phyloP scores from a whole-genome alignment of 2,888 invertebrate genomes.

The Agrotis ipsilon region DNA sequence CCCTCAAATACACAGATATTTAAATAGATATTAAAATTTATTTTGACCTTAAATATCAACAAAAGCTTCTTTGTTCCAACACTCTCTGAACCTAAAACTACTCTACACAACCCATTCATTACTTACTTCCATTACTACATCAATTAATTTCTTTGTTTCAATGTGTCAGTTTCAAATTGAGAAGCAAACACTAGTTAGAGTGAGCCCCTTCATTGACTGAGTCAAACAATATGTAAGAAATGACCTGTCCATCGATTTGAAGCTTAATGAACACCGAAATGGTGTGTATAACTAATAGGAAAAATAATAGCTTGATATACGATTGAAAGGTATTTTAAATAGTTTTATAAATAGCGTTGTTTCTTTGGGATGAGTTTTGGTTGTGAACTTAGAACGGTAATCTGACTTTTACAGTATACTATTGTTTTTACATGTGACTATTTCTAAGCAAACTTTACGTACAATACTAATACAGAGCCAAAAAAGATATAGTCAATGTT shows the following conservation, averaged over 20 bases:
- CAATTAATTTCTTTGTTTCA: constrained; percentile 90
- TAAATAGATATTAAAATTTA: background rate
- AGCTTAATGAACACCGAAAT: constrained; percentile 85
- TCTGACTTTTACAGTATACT: background rate
- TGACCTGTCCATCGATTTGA: constrained; percentile 82
- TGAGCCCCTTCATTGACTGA: constrained; percentile 72
- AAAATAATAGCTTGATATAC: constrained; percentile 74
- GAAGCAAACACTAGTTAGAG: constrained; percentile 88
- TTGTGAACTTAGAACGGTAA: no score
- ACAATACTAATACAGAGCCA: no score
- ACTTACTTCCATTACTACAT: constrained; percentile 87
- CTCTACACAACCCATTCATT: constrained; percentile 81
- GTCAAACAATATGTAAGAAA: constrained; percentile 84
- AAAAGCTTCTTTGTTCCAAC: background rate
- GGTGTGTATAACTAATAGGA: constrained; percentile 83
- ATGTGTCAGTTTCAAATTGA: constrained; percentile 89
- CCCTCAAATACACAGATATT: background rate
- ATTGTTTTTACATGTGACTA: no score
- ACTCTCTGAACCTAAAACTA: constrained; percentile 64
- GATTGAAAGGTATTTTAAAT: constrained; percentile 63
- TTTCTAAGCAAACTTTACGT: no score
- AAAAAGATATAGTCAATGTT: no score
- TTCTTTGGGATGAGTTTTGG: constrained; percentile 5
- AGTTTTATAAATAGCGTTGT: constrained; percentile 30
- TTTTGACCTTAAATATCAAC: background rate